These are phyloP conservation scores for Microcebus tavaratra DNA, from an alignment of 2,113 vertebrate genomes.

Conservation along the genomic window DNA sequence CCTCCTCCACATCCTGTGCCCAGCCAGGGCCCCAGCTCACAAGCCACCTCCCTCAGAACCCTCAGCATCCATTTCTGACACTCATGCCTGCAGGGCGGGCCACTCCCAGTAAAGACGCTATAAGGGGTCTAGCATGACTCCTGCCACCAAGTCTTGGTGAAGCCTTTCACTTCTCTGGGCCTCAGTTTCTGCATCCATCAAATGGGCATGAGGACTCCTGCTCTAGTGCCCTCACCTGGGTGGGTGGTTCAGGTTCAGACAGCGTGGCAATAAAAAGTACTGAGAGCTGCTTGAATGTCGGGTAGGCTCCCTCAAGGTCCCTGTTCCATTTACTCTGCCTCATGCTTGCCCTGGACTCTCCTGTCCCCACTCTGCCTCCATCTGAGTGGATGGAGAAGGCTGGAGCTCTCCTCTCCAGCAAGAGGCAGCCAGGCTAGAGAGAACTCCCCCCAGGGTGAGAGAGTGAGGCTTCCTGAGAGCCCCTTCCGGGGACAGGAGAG, in stretches of 20 bases:
- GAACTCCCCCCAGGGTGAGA: neutral
- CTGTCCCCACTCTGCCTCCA: too few species aligned
- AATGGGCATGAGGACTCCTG: neutral
- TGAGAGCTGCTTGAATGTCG: neutral
- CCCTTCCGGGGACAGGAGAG: neutral
- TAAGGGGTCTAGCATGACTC: neutral
- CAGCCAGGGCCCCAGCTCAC: neutral
- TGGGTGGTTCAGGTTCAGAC: too few species aligned
- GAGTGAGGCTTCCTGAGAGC: neutral
- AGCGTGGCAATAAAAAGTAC: neutral
- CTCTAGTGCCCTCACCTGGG: neutral
- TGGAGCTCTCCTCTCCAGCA: neutral
- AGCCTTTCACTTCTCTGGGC: neutral
- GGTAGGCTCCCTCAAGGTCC: neutral
- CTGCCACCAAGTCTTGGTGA: neutral
- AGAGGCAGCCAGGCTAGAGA: neutral
- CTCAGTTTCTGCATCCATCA: neutral
- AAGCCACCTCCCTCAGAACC: neutral
- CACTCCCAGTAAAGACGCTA: neutral
- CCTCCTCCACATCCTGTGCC: neutral
- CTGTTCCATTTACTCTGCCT: neutral
- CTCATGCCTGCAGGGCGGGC: neutral
- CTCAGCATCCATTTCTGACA: neutral
- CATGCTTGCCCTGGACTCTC: neutral
- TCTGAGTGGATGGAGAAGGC: too few species aligned